A percentile compares a stretch with the other conserved stretches of the same genome.
Evolutionary conservation across 2,888 invertebrate genomes (phyloP).

Genomic region (Drosophila anceps): DNA sequence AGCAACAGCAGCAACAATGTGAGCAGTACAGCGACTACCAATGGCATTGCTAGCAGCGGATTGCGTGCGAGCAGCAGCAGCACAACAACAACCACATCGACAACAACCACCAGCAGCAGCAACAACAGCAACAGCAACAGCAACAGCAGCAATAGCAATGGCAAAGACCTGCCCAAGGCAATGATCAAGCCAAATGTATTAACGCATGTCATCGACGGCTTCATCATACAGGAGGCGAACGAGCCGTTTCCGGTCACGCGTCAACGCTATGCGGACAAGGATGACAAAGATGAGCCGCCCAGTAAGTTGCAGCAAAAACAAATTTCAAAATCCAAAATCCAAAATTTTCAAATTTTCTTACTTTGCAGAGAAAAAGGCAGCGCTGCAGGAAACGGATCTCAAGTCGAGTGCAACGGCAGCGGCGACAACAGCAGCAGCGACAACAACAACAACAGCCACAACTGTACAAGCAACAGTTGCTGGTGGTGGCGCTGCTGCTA

Average conservation of each 20-base stretch:
- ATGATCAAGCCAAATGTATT: slow-evolving; percentile 98
- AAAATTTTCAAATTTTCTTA: slow-evolving; percentile 14
- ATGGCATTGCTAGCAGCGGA: slow-evolving; percentile 52
- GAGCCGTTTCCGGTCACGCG: slow-evolving; percentile 94
- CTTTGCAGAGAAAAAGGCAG: slow-evolving; percentile 81
- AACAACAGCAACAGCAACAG: slow-evolving; percentile 18
- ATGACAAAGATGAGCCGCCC: slow-evolving; percentile 90
- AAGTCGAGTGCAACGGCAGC: slow-evolving; percentile 37
- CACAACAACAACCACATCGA: slow-evolving; percentile 59
- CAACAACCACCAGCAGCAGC: slow-evolving; percentile 60
- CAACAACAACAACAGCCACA: slow-evolving; percentile 11
- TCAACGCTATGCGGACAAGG: slow-evolving; percentile 87
- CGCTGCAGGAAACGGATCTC: slow-evolving; percentile 76
- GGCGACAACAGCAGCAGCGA: neutral
- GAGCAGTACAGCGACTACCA: slow-evolving; percentile 56
- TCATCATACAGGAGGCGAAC: slow-evolving; percentile 97
- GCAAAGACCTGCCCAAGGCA: slow-evolving; percentile 90
- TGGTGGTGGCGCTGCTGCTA: neutral
- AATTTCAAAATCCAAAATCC: neutral
- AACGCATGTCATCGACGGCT: slow-evolving; percentile 98
- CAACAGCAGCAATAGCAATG: slow-evolving; percentile 75
- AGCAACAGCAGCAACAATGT: slow-evolving; percentile 31
- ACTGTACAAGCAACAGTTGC: slow-evolving; percentile 6
- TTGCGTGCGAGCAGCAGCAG: slow-evolving; percentile 36
- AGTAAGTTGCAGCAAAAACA: slow-evolving; percentile 86